Conservation (phyloP, 1,140 invertebrate genomes). For the Drosophila ananassae region DNA sequence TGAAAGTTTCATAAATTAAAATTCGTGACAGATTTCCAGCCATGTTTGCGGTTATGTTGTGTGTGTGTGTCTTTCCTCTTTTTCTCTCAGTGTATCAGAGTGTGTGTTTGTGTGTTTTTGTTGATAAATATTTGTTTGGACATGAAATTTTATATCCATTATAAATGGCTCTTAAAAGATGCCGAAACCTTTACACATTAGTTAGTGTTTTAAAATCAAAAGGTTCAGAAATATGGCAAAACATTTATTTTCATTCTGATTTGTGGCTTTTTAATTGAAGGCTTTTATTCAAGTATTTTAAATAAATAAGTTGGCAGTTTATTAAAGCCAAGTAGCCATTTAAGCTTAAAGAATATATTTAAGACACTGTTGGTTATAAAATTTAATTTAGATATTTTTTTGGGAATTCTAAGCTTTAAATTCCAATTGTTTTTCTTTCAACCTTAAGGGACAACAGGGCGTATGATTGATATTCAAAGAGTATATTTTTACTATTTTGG, state of each 20-base stretch:
- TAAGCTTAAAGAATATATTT: too few species aligned
- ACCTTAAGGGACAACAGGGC: too few species aligned
- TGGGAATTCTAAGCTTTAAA: too few species aligned
- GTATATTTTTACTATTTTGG: too few species aligned
- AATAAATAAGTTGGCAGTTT: too few species aligned
- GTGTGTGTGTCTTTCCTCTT: background rate
- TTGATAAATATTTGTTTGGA: conserved; percentile 3
- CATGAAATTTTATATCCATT: conserved; percentile 1
- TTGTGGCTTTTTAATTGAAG: conserved; percentile 1
- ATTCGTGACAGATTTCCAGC: conserved; percentile 2
- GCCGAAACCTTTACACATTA: background rate
- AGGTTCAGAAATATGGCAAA: background rate
- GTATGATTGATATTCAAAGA: too few species aligned
- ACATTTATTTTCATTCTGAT: background rate
- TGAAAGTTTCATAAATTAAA: conserved; percentile 9
- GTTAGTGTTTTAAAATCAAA: background rate
- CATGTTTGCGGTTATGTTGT: background rate
- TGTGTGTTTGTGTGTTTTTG: background rate
- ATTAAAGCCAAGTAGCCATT: too few species aligned
- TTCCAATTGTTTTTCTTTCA: too few species aligned
- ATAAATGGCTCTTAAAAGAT: background rate
- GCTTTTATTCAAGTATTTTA: background rate
- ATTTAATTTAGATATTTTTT: too few species aligned
- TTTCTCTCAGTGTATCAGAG: too few species aligned
- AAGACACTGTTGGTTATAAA: too few species aligned